Base-by-base conservation (phyloP, 2,888 invertebrate genomes). In the Euspilapteryx auroguttella region DNA sequence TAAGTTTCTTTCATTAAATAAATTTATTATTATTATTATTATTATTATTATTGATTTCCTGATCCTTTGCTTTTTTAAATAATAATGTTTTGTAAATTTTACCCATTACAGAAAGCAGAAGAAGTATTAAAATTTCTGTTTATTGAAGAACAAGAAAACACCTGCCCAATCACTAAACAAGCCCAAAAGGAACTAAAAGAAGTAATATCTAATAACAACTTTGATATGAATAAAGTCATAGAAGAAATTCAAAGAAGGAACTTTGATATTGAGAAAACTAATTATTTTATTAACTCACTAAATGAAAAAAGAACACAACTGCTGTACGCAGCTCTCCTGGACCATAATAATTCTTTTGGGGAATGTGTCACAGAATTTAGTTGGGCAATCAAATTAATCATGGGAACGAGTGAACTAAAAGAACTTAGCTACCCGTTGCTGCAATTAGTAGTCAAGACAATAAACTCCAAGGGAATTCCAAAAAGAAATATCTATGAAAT, bases 401-500 rank as follows among this genome's bases (percentile, higher is more conserved):
- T 53, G 25, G 69, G 69, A 6, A 61, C 56, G 23, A 66, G 64
- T 42, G 55, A 58, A 34, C 35, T 63, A 14, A 58, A 58, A 38
- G 51, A 49, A 11, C 37, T 56, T 14, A 49, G 42, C 33, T 61
- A 61, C 41, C 53, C 64, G 11, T 28, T 66, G 12, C 22, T 66
- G 5, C 59, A 63, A 35, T 37, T 69, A 9, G 33, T 42, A 14
- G 34, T 68, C n/a, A 42, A 40, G 15, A 55, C 51, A 21, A 30
- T 49, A 20, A 37, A 44, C 26, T 41, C 41, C 31, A 40, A 41
- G 31, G 45, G 44, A 12, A 32, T 41, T 25, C 32, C 40, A 9
- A 43, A 38, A 24, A 45, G 43, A 24, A 37, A 38, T 21, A 32
- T 47, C 3, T 64, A 47, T 51, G 71, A 71, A 39, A 27, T 59